Evolutionary conservation across 2,888 invertebrate species (phyloP).

Genomic region (Hanleya hanleyi): DNA sequence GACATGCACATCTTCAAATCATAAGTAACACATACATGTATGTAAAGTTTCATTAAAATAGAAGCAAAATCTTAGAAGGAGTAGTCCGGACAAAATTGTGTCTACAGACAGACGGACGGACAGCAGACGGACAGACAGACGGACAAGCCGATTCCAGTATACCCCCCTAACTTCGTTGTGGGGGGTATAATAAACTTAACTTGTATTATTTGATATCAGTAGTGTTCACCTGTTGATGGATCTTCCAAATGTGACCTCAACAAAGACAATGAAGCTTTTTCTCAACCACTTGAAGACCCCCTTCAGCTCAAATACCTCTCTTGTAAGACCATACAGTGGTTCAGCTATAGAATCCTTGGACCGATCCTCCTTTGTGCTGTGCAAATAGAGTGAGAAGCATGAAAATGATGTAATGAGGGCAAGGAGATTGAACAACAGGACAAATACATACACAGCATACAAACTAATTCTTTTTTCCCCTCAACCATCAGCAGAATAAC

Average conservation of each 20-base stretch:
- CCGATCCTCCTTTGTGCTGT: constrained; percentile 64
- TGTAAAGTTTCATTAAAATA: no score
- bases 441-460: background rate
- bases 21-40: no score
- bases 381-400: no score
- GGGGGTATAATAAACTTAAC: no score
- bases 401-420: background rate
- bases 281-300: constrained; percentile 91
- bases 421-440: background rate
- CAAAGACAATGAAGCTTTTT: constrained; percentile 90
- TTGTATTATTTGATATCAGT: no score
- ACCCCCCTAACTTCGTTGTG: no score
- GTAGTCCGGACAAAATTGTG: no score
- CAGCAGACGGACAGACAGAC: no score
- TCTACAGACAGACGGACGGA: no score
- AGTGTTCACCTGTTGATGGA: constrained; percentile 82
- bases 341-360: constrained; percentile 88
- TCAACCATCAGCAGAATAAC: background rate
- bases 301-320: constrained; percentile 92
- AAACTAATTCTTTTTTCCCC: background rate
- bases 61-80: no score
- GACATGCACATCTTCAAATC: no score
- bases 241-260: constrained; percentile 92
- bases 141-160: no score
- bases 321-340: constrained; percentile 88